Conservation (phyloP, 2,888 invertebrate species). For the Amblyjoppa fuscipennis region DNA sequence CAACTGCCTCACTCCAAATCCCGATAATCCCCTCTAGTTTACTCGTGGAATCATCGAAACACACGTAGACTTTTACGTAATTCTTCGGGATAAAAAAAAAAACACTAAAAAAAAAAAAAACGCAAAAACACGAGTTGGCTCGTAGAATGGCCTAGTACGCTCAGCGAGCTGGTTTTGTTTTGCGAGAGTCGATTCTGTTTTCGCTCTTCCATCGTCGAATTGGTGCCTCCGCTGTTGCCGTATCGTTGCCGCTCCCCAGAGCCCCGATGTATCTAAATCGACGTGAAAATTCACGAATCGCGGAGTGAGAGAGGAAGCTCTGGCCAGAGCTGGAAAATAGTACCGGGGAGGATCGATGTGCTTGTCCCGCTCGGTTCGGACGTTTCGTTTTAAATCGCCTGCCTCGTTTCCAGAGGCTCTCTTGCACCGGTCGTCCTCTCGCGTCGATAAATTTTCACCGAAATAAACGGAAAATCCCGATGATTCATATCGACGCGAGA, state of each 20-base stretch:
- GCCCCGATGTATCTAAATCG: constrained; percentile 52
- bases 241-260: constrained; percentile 39
- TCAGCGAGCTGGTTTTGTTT: constrained; percentile 3
- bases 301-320: constrained; percentile 29
- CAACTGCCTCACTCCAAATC: constrained; percentile 7
- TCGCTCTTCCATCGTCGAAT: constrained; percentile 21
- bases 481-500: constrained; percentile 64
- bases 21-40: constrained; percentile 49
- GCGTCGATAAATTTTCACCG: constrained; percentile 69
- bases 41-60: constrained; percentile 42
- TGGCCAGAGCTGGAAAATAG: constrained; percentile 57
- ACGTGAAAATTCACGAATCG: constrained; percentile 58
- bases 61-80: constrained; percentile 42
- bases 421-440: constrained; percentile 32
- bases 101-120: constrained; percentile 36
- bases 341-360: constrained; percentile 64
- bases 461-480: constrained; percentile 69
- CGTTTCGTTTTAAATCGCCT: constrained; percentile 69
- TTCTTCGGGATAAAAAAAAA: constrained; percentile 45
- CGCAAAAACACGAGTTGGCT: constrained; percentile 17
- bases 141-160: constrained; percentile 1
- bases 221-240: not conserved
- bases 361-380: constrained; percentile 66
- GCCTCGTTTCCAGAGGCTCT: constrained; percentile 49
- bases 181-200: constrained; percentile 11